Conservation (phyloP, 1,140 invertebrate species). For the Neodiprion lecontei region DNA sequence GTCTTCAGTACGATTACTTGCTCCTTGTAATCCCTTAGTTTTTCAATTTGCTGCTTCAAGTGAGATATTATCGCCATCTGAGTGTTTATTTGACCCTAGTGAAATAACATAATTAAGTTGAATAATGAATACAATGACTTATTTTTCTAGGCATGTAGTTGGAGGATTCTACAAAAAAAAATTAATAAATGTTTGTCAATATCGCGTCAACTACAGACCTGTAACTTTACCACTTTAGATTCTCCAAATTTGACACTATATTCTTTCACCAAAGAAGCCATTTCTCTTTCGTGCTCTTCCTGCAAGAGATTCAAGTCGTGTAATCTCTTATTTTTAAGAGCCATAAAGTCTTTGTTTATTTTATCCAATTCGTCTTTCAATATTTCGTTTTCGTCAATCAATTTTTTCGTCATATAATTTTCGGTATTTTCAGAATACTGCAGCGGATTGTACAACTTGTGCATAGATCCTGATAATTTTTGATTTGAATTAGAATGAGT, state of each 20-base stretch:
- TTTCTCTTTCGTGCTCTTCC: constrained; percentile 78
- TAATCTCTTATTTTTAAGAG: constrained; percentile 75
- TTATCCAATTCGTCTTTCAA: constrained; percentile 68
- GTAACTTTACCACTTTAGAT: constrained; percentile 57
- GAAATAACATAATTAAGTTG: constrained; percentile 17
- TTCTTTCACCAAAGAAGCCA: constrained; percentile 62
- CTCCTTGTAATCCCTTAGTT: constrained; percentile 61
- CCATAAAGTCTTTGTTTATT: constrained; percentile 70
- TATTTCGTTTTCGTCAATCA: constrained; percentile 65
- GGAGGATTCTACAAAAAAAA: constrained; percentile 32
- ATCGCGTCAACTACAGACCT: constrained; percentile 57
- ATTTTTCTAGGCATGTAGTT: constrained; percentile 60
- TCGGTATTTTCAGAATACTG: constrained; percentile 61
- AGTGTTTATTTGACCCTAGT: constrained; percentile 56
- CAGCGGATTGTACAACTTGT: constrained; percentile 58
- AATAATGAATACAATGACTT: constrained; percentile 20
- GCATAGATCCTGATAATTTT: constrained; percentile 53
- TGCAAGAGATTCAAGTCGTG: constrained; percentile 80
- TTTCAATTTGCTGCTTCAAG: constrained; percentile 62
- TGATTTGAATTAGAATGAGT: constrained; percentile 59
- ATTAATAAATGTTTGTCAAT: constrained; percentile 64
- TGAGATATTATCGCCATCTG: constrained; percentile 66
- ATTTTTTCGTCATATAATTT: constrained; percentile 53
- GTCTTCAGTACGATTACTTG: constrained; percentile 63
- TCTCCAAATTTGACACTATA: constrained; percentile 56